A percentile compares a stretch with the other conserved stretches of the same genome.
Evolutionary conservation across 2,888 invertebrate genomes (phyloP).

Genomic region (Polylopha cassiicola): DNA sequence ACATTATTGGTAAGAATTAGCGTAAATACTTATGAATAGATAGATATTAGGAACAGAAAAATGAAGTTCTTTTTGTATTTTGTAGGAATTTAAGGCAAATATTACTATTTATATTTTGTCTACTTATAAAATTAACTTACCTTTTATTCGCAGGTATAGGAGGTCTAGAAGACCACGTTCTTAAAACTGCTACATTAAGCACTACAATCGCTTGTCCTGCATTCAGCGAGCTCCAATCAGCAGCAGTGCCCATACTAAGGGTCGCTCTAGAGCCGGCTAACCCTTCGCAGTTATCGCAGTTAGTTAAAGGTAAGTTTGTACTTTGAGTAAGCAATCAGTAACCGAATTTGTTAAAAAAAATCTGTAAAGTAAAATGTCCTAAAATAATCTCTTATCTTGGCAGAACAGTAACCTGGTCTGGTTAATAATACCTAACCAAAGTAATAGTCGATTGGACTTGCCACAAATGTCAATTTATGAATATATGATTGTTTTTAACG

Average conservation of each 20-base stretch:
- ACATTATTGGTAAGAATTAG: constrained; percentile 83
- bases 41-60: not conserved
- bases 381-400: too few species aligned
- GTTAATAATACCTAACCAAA: too few species aligned
- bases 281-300: constrained; percentile 85
- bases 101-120: too few species aligned
- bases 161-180: constrained; percentile 87
- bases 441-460: too few species aligned
- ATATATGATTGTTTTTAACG: too few species aligned
- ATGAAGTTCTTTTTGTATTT: too few species aligned
- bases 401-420: too few species aligned
- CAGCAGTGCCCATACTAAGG: constrained; percentile 91
- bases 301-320: constrained; percentile 75
- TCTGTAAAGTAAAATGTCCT: too few species aligned
- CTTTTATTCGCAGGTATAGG: constrained; percentile 81
- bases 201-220: constrained; percentile 89
- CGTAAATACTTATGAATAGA: not conserved
- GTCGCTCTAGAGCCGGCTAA: constrained; percentile 95
- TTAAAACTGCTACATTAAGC: constrained; percentile 94
- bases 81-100: too few species aligned
- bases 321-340: constrained; percentile 23
- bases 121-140: not conserved
- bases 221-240: constrained; percentile 87
- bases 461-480: too few species aligned
- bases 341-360: not conserved